Evolutionary conservation across 1,140 invertebrate species (phyloP), one percentile per base, ranked within the genome.

Genomic region (Ceratitis capitata): DNA sequence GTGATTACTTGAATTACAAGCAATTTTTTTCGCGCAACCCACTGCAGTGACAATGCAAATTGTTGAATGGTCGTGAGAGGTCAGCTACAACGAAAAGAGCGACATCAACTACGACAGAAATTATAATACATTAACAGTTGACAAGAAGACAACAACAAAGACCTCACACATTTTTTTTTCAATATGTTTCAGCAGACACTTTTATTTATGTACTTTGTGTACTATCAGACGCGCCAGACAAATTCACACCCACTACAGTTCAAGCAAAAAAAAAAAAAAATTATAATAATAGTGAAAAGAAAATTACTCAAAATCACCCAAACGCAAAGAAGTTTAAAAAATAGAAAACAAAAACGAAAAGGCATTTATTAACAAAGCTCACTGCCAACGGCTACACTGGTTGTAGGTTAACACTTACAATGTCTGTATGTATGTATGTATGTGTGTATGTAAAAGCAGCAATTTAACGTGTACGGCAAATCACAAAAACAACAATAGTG

Each of bases 31-130:
- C n/a, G n/a, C n/a, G n/a, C n/a, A n/a, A n/a, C 23, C n/a, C n/a
- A 61, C n/a, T 29, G 56, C n/a, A 32, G 4, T 78, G 69, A 47
- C 69, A 78, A 78, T 78, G 69, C 69, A 78, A 78, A 42, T 78
- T 78, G 69, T 45, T 78, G 39, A 78, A 45, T 78, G 69, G 69
- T 78, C 69, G 45, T 78, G 69, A 78, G 45, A 78, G 69, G 69
- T 78, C 69, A 78, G 69, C 19, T 45, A n/a, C n/a, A n/a, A n/a
- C n/a, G n/a, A n/a, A n/a, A n/a, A n/a, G n/a, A n/a, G n/a, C 69
- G 26, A 78, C n/a, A 78, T 23, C 69, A 78, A 45, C n/a, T 39
- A 42, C 35, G 29, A 61, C n/a, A 26, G 29, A 29, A 29, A 29
- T 47, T 5, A 47, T 12, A 56, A 23, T 26, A 47, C 39, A 69